Evolutionary conservation across 2,888 invertebrate genomes (phyloP), one percentile per base, ranked within the genome.

Genomic region (Cerceris ruficornis): DNA sequence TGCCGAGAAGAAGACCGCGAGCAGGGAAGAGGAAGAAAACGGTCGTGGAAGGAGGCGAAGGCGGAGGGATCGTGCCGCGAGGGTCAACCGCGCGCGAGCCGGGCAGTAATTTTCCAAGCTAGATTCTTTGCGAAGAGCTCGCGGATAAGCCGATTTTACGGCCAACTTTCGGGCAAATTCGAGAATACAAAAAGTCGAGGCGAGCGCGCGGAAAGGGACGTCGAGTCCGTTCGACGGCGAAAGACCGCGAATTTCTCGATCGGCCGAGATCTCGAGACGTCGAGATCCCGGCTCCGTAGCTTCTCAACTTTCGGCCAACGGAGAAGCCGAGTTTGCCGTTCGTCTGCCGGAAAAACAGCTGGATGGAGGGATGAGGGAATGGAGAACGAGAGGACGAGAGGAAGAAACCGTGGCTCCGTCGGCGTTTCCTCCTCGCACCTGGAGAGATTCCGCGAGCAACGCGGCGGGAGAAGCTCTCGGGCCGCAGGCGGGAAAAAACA

Each of bases 21-120:
- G 66, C 41, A 17, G 9, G 14, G 41, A 46, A 70, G 62, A 66
- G 55, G 69, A 61, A 55, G 60, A 50, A 28, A 39, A 9, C 9
- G n/a, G 46, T 46, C 15, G 64, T 61, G 46, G 79, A 57, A 64
- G 46, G 79, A 57, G 75, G 68, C 61, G 74, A 68, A 67, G 70
- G 65, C 61, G 74, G 69, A 67, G 70, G 65, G 60, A 60, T 11
- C 49, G 77, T 13, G 67, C 69, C 74, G 65, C 80, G 70, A 81
- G 82, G 86, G 86, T 86, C 85, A 83, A 82, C 81, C 72, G 77
- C 82, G 81, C 61, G 70, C 58, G 15, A 61, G 65, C 17, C 52
- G n/a, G 64, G 17, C 65, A 58, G 76, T 79, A 72, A 84, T 82
- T 81, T 84, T 64, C 67, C 57, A 46, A 67, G 60, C 52, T 58